Conservation (phyloP, 2,797 vertebrate genomes). For the Epinephelus awoara region DNA sequence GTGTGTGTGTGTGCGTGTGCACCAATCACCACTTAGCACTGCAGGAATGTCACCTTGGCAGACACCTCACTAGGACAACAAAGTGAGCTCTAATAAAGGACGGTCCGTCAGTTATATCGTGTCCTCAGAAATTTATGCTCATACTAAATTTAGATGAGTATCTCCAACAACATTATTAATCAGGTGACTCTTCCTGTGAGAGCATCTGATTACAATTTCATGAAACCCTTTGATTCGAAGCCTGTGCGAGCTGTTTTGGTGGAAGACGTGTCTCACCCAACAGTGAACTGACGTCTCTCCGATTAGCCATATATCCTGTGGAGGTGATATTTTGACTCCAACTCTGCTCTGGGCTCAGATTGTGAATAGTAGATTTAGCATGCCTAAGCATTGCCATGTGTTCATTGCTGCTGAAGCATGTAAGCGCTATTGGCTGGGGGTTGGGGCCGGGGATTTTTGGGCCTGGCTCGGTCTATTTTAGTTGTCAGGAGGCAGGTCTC, state of each 20-base stretch:
- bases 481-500: conserved; percentile 69
- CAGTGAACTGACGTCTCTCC: conserved; percentile 51
- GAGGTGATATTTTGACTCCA: conserved; percentile 78
- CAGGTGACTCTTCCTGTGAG: conserved; percentile 34
- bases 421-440: conserved; percentile 65
- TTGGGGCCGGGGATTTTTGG: conserved; percentile 47
- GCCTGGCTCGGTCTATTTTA: conserved; percentile 65
- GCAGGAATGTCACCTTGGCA: conserved; percentile 74
- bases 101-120: background rate
- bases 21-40: conserved; percentile 70
- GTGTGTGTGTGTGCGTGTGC: conserved; percentile 32
- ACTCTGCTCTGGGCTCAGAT: conserved; percentile 69
- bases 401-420: conserved; percentile 76
- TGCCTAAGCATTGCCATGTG: conserved; percentile 83
- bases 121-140: conserved; percentile 2
- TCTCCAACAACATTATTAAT: conserved; percentile 28
- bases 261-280: conserved; percentile 35
- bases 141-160: conserved; percentile 33
- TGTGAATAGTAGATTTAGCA: conserved; percentile 77
- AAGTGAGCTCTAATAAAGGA: conserved; percentile 14
- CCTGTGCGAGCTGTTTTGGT: conserved; percentile 12
- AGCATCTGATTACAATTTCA: conserved; percentile 29
- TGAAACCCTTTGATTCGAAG: conserved; percentile 39
- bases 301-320: conserved; percentile 69
- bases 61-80: conserved; percentile 45